Percentiles rank a stretch among this genome's conserved stretches.
These are phyloP conservation scores for Philotrypesis tridentata DNA, from an alignment of 1,140 invertebrate species.

Conservation along the genomic window DNA sequence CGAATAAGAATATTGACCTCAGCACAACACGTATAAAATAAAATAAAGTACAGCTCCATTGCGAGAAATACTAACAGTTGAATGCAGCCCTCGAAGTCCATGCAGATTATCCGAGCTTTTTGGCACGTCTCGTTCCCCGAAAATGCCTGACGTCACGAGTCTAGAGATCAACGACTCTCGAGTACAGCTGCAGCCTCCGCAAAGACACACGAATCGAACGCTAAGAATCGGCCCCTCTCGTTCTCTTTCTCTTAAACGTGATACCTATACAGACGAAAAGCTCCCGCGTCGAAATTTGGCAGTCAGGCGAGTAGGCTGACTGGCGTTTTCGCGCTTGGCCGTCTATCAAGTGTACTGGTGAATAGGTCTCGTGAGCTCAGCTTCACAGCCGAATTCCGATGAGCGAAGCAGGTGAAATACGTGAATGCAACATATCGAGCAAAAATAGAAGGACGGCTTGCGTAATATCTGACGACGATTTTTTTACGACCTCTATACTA, in stretches of 20 bases:
- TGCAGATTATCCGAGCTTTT: background rate
- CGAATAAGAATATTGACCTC: too few relatives aligned
- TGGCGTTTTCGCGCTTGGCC: background rate
- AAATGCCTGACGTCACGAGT: conserved; percentile 38
- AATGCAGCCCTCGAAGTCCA: too few relatives aligned
- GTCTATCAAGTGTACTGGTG: background rate
- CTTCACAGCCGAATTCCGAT: background rate
- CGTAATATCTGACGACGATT: background rate
- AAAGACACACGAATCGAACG: background rate
- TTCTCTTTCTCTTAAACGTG: background rate
- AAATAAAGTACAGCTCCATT: too few relatives aligned
- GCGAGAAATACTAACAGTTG: too few relatives aligned
- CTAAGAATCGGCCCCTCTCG: background rate
- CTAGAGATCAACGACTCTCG: conserved; percentile 32
- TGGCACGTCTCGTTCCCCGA: conserved; percentile 35
- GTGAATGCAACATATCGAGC: background rate
- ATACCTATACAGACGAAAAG: background rate
- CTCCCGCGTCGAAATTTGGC: conserved; percentile 1
- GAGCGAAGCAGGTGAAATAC: background rate
- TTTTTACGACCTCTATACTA: background rate
- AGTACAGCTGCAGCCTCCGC: background rate
- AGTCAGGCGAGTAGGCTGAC: background rate
- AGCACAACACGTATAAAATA: too few relatives aligned
- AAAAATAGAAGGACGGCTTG: background rate
- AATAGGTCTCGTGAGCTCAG: background rate